Evolutionary conservation across 1,140 invertebrate genomes (phyloP).

Genomic region (Steinernema khuongi): DNA sequence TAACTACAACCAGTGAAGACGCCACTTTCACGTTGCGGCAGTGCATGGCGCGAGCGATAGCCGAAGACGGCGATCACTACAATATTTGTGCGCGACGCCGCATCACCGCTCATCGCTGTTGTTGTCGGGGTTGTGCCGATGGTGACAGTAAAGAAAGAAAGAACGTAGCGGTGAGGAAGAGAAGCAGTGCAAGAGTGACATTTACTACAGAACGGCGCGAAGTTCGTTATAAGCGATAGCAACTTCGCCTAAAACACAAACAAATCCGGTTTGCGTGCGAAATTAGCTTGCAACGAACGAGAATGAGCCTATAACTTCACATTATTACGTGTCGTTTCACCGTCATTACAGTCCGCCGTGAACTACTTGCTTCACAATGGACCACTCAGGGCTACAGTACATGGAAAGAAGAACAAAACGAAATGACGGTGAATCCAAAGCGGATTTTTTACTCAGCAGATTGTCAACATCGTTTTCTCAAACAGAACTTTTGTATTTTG

Average conservation of each 20-base stretch:
- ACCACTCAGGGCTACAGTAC: too few species aligned
- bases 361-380: too few species aligned
- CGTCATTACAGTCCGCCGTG: too few species aligned
- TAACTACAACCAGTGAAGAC: background rate
- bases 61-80: background rate
- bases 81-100: background rate
- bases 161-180: background rate
- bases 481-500: background rate
- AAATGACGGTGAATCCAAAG: too few species aligned
- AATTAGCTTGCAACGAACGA: background rate
- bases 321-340: too few species aligned
- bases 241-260: background rate
- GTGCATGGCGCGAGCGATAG: background rate
- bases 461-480: background rate
- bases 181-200: too few species aligned
- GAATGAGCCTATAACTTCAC: background rate
- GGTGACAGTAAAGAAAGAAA: background rate
- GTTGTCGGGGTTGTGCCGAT: background rate
- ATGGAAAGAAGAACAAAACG: too few species aligned
- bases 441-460: too few species aligned
- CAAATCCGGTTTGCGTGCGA: too few species aligned
- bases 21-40: background rate
- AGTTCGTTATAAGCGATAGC: background rate
- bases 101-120: background rate
- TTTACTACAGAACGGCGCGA: too few species aligned